Evolutionary conservation across 1,140 invertebrate species (phyloP).

Genomic region (Zaprionus vittiger): DNA sequence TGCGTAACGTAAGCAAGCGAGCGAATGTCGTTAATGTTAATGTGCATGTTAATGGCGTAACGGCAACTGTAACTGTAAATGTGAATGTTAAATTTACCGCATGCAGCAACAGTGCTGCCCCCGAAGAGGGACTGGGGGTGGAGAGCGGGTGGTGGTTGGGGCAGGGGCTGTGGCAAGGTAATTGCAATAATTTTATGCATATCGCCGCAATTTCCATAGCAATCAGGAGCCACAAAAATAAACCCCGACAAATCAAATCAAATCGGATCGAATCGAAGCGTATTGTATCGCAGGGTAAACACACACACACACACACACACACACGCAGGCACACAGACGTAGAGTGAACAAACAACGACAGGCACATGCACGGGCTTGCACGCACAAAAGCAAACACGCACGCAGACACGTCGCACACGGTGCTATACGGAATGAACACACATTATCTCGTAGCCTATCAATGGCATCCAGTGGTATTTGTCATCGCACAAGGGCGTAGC

Average conservation of each 20-base stretch:
- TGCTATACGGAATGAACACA: constrained; percentile 24
- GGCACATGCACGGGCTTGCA: constrained; percentile 16
- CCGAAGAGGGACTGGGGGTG: no score
- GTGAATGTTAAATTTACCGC: neutral
- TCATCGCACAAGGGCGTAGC: constrained; percentile 15
- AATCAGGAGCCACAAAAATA: constrained; percentile 43
- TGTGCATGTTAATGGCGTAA: constrained; percentile 27
- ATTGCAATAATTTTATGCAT: constrained; percentile 51
- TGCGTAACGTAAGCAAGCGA: constrained; percentile 25
- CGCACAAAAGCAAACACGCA: neutral
- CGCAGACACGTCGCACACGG: constrained; percentile 8
- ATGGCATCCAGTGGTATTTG: constrained; percentile 29
- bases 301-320: constrained; percentile 10
- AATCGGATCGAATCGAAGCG: constrained; percentile 44
- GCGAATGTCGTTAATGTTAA: constrained; percentile 35
- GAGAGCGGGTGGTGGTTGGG: neutral
- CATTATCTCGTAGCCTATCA: constrained; percentile 36
- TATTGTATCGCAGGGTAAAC: constrained; percentile 1
- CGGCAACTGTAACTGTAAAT: constrained; percentile 2
- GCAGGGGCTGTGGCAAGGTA: constrained; percentile 3
- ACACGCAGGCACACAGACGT: neutral
- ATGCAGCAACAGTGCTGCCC: neutral
- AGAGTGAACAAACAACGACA: constrained; percentile 7
- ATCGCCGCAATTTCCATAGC: constrained; percentile 40
- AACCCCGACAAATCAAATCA: constrained; percentile 41